phyloP scores from a whole-genome alignment of 2,888 invertebrate species.

The Oasisia sp. region DNA sequence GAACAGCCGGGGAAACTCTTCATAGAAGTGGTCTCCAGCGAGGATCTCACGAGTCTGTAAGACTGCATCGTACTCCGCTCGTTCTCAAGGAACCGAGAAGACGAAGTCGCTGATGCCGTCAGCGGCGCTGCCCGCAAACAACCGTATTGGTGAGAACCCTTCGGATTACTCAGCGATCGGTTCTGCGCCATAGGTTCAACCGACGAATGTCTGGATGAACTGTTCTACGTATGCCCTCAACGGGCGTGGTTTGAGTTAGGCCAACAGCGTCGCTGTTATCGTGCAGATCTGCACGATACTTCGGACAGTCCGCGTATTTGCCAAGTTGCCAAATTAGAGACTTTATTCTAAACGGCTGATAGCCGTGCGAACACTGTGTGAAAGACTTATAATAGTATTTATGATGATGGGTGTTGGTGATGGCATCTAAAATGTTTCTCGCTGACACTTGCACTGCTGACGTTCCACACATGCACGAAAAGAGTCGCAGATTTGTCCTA shows the following conservation, averaged over 20 bases:
- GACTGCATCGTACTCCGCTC: background rate
- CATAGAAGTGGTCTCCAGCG: constrained; percentile 51
- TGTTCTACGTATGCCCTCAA: background rate
- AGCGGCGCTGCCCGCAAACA: background rate
- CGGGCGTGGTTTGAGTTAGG: background rate
- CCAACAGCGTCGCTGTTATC: background rate
- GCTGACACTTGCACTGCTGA: background rate
- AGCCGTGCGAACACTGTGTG: background rate
- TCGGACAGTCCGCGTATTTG: background rate
- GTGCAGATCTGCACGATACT: background rate
- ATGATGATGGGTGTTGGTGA: too few species aligned
- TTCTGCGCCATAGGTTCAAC: background rate
- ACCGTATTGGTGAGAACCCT: background rate
- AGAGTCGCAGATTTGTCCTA: background rate
- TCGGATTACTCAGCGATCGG: background rate
- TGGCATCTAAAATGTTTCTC: background rate
- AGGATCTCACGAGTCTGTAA: constrained; percentile 45
- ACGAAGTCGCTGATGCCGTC: background rate
- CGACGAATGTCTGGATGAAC: background rate
- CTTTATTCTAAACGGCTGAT: background rate
- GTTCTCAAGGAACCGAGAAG: background rate
- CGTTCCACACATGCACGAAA: background rate
- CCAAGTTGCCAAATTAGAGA: constrained; percentile 5
- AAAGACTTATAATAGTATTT: too few species aligned
- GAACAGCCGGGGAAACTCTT: constrained; percentile 52